Evolutionary conservation across 1,140 invertebrate genomes (phyloP), one percentile per base, ranked within the genome.

Genomic region (Cecropterus lyciades): DNA sequence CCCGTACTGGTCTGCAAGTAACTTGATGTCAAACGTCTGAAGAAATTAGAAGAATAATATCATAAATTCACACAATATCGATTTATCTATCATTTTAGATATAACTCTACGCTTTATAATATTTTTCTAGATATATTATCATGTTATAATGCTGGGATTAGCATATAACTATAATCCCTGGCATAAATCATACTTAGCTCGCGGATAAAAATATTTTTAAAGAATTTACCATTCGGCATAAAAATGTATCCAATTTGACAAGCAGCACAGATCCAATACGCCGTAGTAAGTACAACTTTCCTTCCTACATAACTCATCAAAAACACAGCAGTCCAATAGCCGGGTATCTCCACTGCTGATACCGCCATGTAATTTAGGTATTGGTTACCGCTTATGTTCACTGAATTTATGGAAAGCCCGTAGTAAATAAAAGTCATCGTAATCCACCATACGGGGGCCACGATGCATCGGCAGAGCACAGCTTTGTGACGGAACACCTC

Each of bases 391-490:
- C 94, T 94, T 16, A 97, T 89, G 30, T 95, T 94, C 0, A 96
- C 95, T 0, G 96, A 95, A 73, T 97, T 97, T 10, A 97, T 93
- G 0, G 96, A 96, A 2, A 98, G 80, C 0, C 96, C 97, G 74
- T 97, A 97, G 82, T 96, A 97, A 0, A 97, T 93, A 56, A 97
- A 94, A 0, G 94, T 94, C 66, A 94, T 94, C 0, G 95, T 94
- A 9, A 95, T 93, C 95, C 95, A 97, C 89, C 93, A 96, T 69
- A 96, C 92, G 5, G 93, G 95, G 20, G 95, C 94, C 11, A 94
- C 94, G 3, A 94, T 81, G 13, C 95, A 90, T 16, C 95, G 92
- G 65, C 95, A 74, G 55, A 95, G 92, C 9, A 62, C 33, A 9
- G 45, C 9, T 13, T 69, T 71, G 48, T 65, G 56, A 27, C 45